phyloP scores from a whole-genome alignment of 2,888 invertebrate genomes.

The Meandrusa payeni region DNA sequence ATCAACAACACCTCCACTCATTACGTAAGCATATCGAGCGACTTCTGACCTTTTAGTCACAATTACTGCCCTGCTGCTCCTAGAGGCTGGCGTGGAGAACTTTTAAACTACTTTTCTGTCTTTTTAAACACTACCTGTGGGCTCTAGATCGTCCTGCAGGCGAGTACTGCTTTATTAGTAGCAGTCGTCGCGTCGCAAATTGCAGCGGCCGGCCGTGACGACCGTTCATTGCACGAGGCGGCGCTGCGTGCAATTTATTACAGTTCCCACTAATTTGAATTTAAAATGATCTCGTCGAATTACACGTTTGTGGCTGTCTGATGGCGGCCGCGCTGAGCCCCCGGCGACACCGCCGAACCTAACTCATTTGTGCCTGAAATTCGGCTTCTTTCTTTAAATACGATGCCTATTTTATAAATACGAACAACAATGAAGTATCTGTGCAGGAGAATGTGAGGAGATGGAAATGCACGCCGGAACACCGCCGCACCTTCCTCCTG shows the following conservation, averaged over 20 bases:
- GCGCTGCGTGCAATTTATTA: slow-evolving; percentile 29
- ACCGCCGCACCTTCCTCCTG: too few species aligned
- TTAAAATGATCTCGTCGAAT: slow-evolving; percentile 24
- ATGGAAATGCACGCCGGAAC: too few species aligned
- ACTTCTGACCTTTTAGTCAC: slow-evolving; percentile 10
- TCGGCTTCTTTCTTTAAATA: background rate
- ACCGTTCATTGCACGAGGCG: slow-evolving; percentile 27
- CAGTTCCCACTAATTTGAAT: slow-evolving; percentile 31
- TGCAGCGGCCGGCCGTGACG: slow-evolving; percentile 7
- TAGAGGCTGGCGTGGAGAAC: background rate
- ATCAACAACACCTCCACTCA: too few species aligned
- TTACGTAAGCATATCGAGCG: slow-evolving; percentile 16
- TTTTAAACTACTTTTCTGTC: slow-evolving; percentile 1
- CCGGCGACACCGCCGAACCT: background rate
- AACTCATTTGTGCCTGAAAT: background rate
- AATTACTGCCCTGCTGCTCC: slow-evolving; percentile 3
- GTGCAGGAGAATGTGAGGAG: too few species aligned
- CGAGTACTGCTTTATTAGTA: background rate
- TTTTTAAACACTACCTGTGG: background rate
- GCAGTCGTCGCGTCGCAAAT: slow-evolving; percentile 18
- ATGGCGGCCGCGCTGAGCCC: background rate
- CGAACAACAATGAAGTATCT: too few species aligned
- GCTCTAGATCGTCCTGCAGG: background rate
- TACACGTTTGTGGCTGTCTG: background rate
- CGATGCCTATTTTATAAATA: too few species aligned